Evolutionary conservation across 2,797 vertebrate genomes (phyloP).

Genomic region (Hybognathus amarus): DNA sequence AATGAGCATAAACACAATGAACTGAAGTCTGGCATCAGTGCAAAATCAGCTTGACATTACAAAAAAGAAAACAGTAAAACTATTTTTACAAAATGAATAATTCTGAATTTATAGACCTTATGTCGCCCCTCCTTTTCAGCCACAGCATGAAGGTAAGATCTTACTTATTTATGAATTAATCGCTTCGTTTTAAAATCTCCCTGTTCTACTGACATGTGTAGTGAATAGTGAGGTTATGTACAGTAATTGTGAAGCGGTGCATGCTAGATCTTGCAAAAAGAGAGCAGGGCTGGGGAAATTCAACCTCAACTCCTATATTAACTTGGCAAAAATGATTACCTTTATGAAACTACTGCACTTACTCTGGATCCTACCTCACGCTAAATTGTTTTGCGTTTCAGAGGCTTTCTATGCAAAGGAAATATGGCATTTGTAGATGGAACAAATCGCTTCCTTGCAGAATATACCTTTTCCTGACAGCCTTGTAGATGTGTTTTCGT

Average conservation of each 20-base stretch:
- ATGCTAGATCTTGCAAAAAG: not conserved
- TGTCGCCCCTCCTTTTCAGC: too few species aligned
- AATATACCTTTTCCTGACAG: slow-evolving; percentile 4
- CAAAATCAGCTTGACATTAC: not conserved
- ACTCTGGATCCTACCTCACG: not conserved
- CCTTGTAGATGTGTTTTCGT: slow-evolving; percentile 31
- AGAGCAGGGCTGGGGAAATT: not conserved
- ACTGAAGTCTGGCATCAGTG: not conserved
- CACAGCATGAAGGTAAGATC: not conserved
- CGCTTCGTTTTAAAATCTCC: too few species aligned
- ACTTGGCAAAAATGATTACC: not conserved
- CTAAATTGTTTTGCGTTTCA: slow-evolving; percentile 21
- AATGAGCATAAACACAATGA: not conserved
- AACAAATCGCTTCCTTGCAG: slow-evolving; percentile 16
- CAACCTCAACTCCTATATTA: not conserved
- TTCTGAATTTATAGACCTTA: not conserved
- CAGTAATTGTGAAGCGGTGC: not conserved
- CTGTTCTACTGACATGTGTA: too few species aligned
- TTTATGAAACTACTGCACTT: slow-evolving; percentile 14
- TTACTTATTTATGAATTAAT: not conserved
- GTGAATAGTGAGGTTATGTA: not conserved
- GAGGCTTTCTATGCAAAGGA: not conserved
- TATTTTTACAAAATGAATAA: not conserved
- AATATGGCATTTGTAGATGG: slow-evolving; percentile 22
- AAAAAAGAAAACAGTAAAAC: not conserved